These are phyloP conservation scores for Bagarius yarrelli DNA, from an alignment of 2,113 vertebrate genomes.

Conservation along the genomic window DNA sequence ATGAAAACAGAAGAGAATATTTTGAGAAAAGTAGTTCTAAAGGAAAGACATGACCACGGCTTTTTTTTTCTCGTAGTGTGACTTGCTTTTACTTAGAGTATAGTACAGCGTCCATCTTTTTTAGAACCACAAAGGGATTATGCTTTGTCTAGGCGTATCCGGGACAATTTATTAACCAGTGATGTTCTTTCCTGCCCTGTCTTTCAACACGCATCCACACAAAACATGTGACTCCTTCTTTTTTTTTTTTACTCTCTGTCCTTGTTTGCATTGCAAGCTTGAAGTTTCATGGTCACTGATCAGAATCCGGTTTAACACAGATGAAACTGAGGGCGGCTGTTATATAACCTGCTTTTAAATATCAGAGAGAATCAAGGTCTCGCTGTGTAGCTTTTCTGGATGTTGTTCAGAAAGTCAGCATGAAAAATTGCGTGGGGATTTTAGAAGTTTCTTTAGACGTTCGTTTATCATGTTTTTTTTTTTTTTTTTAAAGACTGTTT, in stretches of 20 bases:
- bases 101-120: constrained; percentile 31
- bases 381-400: not conserved
- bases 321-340: not conserved
- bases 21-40: not conserved
- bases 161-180: constrained; percentile 65
- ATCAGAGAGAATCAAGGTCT: constrained; percentile 2
- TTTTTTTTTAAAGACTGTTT: constrained; percentile 24
- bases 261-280: not conserved
- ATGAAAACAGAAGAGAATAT: not conserved
- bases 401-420: not conserved
- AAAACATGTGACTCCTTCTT: not conserved
- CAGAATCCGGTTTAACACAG: not conserved
- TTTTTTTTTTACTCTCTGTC: not conserved
- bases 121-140: constrained; percentile 54
- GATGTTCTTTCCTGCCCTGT: constrained; percentile 45
- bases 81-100: constrained; percentile 14
- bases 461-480: constrained; percentile 22
- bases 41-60: constrained; percentile 10
- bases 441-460: not conserved
- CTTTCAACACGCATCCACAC: constrained; percentile 17
- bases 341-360: constrained; percentile 7
- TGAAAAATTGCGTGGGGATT: not conserved
- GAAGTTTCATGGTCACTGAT: not conserved
- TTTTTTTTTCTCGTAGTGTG: not conserved
- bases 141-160: constrained; percentile 68